Percentiles rank a stretch among this genome's conserved stretches.
phyloP scores from a whole-genome alignment of 2,797 vertebrate species.

The Podarcis lilfordi region DNA sequence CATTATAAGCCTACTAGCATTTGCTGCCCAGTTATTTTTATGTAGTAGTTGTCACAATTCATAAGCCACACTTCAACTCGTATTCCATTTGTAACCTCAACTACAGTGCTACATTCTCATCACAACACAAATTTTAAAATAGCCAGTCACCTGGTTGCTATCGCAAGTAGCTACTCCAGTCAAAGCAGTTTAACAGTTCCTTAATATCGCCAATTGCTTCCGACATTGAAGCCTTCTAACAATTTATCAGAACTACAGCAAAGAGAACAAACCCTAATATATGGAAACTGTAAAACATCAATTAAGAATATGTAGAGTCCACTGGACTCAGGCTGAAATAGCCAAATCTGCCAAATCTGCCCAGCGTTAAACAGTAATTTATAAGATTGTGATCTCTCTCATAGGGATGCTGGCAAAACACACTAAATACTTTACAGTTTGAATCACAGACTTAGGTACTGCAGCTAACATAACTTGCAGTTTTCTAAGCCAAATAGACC shows the following conservation, averaged over 20 bases:
- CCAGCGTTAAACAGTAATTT: too few species aligned
- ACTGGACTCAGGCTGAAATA: too few species aligned
- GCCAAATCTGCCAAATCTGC: too few species aligned
- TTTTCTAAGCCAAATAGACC: background rate
- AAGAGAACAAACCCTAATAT: too few species aligned
- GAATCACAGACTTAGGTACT: background rate
- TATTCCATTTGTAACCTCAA: background rate
- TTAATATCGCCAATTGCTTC: background rate
- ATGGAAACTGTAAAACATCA: too few species aligned
- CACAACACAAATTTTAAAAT: background rate
- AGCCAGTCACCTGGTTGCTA: background rate
- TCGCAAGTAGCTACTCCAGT: background rate
- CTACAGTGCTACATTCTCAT: background rate
- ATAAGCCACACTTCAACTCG: too few species aligned
- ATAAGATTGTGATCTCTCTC: background rate
- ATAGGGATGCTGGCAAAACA: background rate
- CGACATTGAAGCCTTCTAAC: background rate
- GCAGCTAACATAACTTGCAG: background rate
- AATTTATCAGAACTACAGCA: background rate
- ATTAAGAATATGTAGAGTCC: too few species aligned
- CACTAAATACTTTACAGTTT: background rate
- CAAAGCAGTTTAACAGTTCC: background rate
- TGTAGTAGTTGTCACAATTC: background rate
- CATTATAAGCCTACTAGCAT: background rate
- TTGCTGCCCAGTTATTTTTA: background rate